A percentile compares a stretch with the other conserved stretches of the same genome.
Conservation (phyloP, 2,888 invertebrate species). For the Ennomos fuscantarius region DNA sequence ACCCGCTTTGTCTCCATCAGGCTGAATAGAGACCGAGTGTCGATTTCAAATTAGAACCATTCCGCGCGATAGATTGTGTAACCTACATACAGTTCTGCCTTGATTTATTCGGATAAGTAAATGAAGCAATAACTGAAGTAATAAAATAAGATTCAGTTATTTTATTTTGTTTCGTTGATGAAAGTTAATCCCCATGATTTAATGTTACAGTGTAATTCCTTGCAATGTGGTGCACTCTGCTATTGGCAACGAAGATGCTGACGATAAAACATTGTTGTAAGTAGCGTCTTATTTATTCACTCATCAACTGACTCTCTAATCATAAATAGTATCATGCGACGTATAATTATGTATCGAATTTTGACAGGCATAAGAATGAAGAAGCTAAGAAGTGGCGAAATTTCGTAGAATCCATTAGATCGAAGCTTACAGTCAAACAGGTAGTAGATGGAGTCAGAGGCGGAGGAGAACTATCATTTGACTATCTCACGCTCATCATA, state of each 20-base stretch:
- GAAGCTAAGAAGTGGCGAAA: slow-evolving; percentile 88
- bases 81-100: too few species aligned
- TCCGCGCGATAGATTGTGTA: too few species aligned
- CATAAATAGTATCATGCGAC: too few species aligned
- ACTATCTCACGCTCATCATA: slow-evolving; percentile 91
- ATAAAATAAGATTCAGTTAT: too few species aligned
- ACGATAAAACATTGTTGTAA: slow-evolving; percentile 70
- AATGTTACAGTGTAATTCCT: slow-evolving; percentile 82
- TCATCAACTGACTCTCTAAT: neutral
- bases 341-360: too few species aligned
- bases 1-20: too few species aligned
- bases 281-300: slow-evolving; percentile 40
- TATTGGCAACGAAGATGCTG: slow-evolving; percentile 54
- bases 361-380: slow-evolving; percentile 70
- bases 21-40: too few species aligned
- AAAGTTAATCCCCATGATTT: neutral
- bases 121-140: too few species aligned
- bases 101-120: neutral
- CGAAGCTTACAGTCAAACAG: slow-evolving; percentile 92
- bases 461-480: slow-evolving; percentile 93
- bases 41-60: too few species aligned
- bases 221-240: slow-evolving; percentile 86
- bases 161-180: too few species aligned
- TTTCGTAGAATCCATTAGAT: slow-evolving; percentile 91
- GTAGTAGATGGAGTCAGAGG: slow-evolving; percentile 92